Evolutionary conservation across 2,888 invertebrate genomes (phyloP).

Genomic region (Steinernema scapterisci): DNA sequence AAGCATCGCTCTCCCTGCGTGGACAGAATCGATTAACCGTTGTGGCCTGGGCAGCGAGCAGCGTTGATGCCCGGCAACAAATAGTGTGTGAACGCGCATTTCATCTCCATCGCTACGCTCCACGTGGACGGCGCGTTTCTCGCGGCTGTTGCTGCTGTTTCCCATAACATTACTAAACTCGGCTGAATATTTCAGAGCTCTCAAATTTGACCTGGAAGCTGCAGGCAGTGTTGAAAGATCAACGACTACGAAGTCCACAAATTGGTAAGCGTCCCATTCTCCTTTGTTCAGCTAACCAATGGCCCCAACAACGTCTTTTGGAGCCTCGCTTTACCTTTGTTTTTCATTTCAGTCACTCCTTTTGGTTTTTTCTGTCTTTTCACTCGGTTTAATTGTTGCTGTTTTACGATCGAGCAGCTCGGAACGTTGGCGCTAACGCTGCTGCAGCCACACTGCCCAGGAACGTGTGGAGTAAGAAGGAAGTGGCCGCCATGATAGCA

Average conservation of each 20-base stretch:
- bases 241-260: too few relatives aligned
- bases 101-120: neutral
- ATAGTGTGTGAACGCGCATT: neutral
- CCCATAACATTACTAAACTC: neutral
- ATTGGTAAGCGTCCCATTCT: too few relatives aligned
- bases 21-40: slow-evolving; percentile 1
- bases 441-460: too few relatives aligned
- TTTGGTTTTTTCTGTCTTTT: slow-evolving; percentile 14
- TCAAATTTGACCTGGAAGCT: neutral
- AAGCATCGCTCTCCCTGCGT: neutral
- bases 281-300: too few relatives aligned
- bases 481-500: too few relatives aligned
- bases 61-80: neutral
- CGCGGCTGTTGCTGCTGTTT: neutral
- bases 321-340: neutral
- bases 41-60: neutral
- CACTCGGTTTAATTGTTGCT: slow-evolving; percentile 2
- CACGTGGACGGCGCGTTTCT: neutral
- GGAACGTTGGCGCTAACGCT: neutral
- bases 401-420: slow-evolving; percentile 17
- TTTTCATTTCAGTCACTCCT: slow-evolving; percentile 6
- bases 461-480: too few relatives aligned
- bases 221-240: neutral
- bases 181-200: neutral
- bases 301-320: neutral